Evolutionary conservation across 2,888 invertebrate species (phyloP), one percentile per base, ranked within the genome.

Genomic region (Mythimna ferrago): DNA sequence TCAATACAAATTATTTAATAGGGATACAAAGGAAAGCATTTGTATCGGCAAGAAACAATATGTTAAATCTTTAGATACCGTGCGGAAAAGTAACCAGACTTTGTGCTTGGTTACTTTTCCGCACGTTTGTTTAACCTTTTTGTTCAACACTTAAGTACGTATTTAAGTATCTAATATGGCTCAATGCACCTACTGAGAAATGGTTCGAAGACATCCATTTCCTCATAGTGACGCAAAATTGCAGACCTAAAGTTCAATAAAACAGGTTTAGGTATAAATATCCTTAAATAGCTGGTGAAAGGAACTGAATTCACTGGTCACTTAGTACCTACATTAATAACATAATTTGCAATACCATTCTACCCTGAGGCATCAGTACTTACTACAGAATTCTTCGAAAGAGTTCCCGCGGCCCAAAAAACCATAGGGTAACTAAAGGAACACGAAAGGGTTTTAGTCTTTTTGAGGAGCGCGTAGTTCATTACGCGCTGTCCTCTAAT

Each of bases 241-340:
- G 61, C 66, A 44, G 21, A 51, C 67, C 63, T 71, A 80, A 80
- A 80, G 84, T 79, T 75, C 81, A 73, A 60, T 81, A 80, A 51
- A 80, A 82, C 79, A 35, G 38, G 71, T 73, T 71, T 58, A 65
- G 57, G 44, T 74, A 68, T 38, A 53, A 38, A 66, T 77, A 41
- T 73, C 80, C 54, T 56, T 73, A 51, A 60, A 66, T 51, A 44
- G 73, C 61, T 66, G 32, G 61, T 61, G 73, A 62, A 65, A 11
- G 16, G 44, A 32, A 66, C 48, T 21, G 54, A 63, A 54, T 51
- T 21, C 35, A n/a, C 51, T 53, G 14, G 35, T 44, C 35, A 71
- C 38, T 35, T 11, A 26, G 44, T 38, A 38, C n/a, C 6, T 35
- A 60, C 14, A 10, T 57, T 6, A 58, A 19, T 54, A 32, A 14